Base-by-base conservation (phyloP, 2,888 invertebrate species). In the Portevinia maculata region DNA sequence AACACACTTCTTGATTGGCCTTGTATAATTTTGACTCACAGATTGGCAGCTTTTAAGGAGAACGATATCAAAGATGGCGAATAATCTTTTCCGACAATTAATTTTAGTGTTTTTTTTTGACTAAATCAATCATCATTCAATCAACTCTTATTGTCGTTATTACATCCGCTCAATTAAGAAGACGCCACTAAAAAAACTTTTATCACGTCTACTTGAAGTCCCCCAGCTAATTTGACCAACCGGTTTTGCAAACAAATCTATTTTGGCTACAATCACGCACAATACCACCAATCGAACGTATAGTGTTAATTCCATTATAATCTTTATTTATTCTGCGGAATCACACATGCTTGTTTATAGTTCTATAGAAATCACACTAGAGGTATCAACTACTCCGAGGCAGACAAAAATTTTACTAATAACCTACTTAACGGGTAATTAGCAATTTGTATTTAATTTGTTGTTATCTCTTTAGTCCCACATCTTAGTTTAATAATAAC, bases 201-300 rank as follows among this genome's bases (percentile, higher is more conserved):
- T 55, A 64, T 55, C 57, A 48, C 55, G 39, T 65, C 64, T 57
- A 65, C 64, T 65, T 74, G 74, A 64, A 64, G 57, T 48, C 74
- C 11, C 28, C 32, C 37, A 39, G 64, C 37, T 53, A 46, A 73
- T 46, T 48, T 64, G 15, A 21, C 37, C 19, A 52, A 19, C 39
- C 9, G 21, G 21, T 37, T 57, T 15, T 0, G 24, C 3, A 21
- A 39, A 48, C 46, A 57, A 74, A 74, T 64, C 55, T 64, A 48
- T 64, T 64, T 64, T 21, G 52, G 21, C 15, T 11, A 7, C 6
- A 28, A 5, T 19, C 24, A 57, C 69, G 46, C 48, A 69, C 57
- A 69, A 57, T 37, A 17, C n/a, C 34, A 11, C 19, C 24, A n/a
- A 17, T 5, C 44, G 9, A 3, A 9, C 50, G 19, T 30, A 46